These are phyloP conservation scores for Equus quagga DNA, from an alignment of 2,113 vertebrate species.

Conservation along the genomic window DNA sequence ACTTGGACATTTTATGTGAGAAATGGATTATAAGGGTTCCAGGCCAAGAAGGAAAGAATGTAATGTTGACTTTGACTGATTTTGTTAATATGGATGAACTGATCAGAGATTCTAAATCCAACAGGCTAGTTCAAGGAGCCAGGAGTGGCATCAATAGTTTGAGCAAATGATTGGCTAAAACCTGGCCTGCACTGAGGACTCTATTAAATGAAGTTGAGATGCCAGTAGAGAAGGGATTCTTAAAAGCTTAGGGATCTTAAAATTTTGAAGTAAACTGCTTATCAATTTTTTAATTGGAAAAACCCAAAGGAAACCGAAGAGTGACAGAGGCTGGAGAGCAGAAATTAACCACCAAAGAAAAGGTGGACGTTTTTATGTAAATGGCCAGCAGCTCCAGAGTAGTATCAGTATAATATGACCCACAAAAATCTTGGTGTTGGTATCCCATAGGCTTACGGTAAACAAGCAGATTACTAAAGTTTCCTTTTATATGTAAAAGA, in stretches of 20 bases:
- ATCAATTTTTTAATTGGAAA: not conserved
- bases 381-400: not conserved
- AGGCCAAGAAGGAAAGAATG: not conserved
- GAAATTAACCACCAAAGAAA: not conserved
- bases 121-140: not conserved
- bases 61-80: not conserved
- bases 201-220: not conserved
- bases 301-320: not conserved
- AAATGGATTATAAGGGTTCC: not conserved
- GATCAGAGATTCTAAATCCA: not conserved
- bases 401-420: not conserved
- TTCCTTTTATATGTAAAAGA: not conserved
- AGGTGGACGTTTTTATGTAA: not conserved
- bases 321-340: not conserved
- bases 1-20: not conserved
- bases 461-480: not conserved
- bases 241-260: not conserved
- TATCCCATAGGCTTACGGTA: not conserved
- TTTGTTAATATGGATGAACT: not conserved
- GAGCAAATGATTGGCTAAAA: not conserved
- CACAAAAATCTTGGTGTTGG: not conserved
- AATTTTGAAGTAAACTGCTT: not conserved
- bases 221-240: not conserved
- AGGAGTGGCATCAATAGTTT: not conserved
- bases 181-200: not conserved